A percentile compares a stretch with the other conserved stretches of the same genome.
phyloP scores from a whole-genome alignment of 2,113 vertebrate species.

The Tragelaphus strepsiceros region DNA sequence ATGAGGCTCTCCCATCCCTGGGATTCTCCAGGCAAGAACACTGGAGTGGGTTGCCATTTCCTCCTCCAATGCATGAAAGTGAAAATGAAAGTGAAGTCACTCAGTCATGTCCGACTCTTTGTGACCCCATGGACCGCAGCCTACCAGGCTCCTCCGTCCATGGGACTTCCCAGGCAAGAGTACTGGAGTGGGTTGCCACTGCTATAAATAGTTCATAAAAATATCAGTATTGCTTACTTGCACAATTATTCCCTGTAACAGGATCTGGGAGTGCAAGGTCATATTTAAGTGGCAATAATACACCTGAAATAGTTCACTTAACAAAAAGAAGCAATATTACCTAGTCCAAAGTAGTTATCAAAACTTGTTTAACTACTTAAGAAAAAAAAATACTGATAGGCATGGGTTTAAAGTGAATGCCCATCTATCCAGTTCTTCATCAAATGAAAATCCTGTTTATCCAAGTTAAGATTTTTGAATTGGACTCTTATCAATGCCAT shows the following conservation, averaged over 20 bases:
- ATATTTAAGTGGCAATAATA: conserved; percentile 50
- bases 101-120: too few relatives aligned
- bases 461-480: conserved; percentile 48
- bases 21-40: too few relatives aligned
- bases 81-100: too few relatives aligned
- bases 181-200: too few relatives aligned
- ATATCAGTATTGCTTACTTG: conserved; percentile 7
- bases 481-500: not conserved
- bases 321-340: not conserved
- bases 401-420: conserved; percentile 42
- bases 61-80: too few relatives aligned
- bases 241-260: conserved; percentile 5
- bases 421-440: conserved; percentile 30
- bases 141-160: too few relatives aligned
- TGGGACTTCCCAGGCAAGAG: too few relatives aligned
- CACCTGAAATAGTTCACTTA: conserved; percentile 55
- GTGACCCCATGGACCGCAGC: too few relatives aligned
- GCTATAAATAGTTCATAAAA: conserved; percentile 37
- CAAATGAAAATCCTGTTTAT: conserved; percentile 43
- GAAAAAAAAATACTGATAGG: not conserved
- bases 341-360: not conserved
- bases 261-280: conserved; percentile 24
- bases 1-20: too few relatives aligned
- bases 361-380: conserved; percentile 46
- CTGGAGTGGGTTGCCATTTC: too few relatives aligned